Conservation (phyloP, 2,797 vertebrate species). For the Natrix natrix region DNA sequence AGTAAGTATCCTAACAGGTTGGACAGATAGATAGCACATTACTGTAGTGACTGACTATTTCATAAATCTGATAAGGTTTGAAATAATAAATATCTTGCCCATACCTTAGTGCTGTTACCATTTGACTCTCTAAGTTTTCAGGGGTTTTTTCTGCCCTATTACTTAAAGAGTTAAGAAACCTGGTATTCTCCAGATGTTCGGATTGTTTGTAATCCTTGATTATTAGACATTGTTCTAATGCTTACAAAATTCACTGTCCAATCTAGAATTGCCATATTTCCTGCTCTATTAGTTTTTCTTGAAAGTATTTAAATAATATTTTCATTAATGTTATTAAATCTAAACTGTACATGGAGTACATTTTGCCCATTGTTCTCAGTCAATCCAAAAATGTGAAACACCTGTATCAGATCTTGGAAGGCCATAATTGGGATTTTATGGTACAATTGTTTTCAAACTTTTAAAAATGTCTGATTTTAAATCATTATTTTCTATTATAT, state of each 20-base stretch:
- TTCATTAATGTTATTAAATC: background rate
- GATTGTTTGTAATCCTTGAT: background rate
- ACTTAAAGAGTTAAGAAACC: background rate
- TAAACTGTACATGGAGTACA: background rate
- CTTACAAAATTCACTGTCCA: background rate
- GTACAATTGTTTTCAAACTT: slow-evolving; percentile 8
- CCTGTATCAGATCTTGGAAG: background rate
- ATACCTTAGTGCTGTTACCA: background rate
- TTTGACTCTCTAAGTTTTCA: background rate
- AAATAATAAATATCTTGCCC: background rate
- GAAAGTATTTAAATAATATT: background rate
- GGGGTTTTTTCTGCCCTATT: background rate
- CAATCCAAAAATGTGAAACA: background rate
- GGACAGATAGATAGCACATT: background rate
- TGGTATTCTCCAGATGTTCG: background rate
- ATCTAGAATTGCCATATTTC: background rate
- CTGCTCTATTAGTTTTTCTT: background rate
- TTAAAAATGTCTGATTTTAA: slow-evolving; percentile 26
- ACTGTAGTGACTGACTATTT: background rate
- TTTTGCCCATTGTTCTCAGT: background rate
- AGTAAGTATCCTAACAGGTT: background rate
- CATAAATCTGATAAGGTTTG: background rate
- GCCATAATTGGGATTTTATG: slow-evolving; percentile 3
- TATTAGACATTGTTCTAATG: background rate
- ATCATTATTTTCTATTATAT: background rate